These are phyloP conservation scores for Encarsia formosa DNA, from an alignment of 2,888 invertebrate species.

Conservation along the genomic window DNA sequence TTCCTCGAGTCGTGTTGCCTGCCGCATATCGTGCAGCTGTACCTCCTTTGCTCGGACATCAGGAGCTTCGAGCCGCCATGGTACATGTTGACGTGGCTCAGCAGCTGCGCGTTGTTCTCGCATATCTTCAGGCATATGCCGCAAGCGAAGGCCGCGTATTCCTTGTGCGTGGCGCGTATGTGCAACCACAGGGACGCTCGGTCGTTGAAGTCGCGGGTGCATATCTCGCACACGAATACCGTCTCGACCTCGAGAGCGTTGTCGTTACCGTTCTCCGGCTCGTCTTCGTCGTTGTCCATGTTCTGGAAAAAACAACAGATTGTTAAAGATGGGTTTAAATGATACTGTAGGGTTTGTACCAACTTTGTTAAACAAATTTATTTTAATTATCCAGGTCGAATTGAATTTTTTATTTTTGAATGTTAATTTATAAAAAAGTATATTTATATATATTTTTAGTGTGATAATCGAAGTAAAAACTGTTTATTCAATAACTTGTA, in stretches of 20 bases:
- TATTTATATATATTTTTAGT: too few species aligned
- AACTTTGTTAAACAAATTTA: too few species aligned
- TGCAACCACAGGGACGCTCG: constrained; percentile 57
- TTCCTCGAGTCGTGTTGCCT: constrained; percentile 58
- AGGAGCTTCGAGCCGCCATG: constrained; percentile 48
- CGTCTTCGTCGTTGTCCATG: constrained; percentile 40
- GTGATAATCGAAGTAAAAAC: too few species aligned
- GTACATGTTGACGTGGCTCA: constrained; percentile 54
- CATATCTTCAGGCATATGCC: constrained; percentile 57
- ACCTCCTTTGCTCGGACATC: constrained; percentile 48
- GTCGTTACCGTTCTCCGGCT: constrained; percentile 40
- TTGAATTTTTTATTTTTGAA: not conserved
- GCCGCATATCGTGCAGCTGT: constrained; percentile 55
- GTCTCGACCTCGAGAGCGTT: constrained; percentile 51
- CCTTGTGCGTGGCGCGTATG: constrained; percentile 55
- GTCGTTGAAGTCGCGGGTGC: constrained; percentile 52
- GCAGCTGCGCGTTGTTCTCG: constrained; percentile 52
- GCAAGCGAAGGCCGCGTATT: constrained; percentile 55
- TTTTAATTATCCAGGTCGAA: not conserved
- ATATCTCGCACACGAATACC: constrained; percentile 53
- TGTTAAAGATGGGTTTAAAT: not conserved
- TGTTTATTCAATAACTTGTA: too few species aligned
- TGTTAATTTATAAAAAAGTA: too few species aligned
- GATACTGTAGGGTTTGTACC: too few species aligned
- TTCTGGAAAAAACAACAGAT: constrained; percentile 16